These are phyloP conservation scores for Phenacoccus solenopsis DNA, from an alignment of 1,140 invertebrate genomes.

Conservation along the genomic window DNA sequence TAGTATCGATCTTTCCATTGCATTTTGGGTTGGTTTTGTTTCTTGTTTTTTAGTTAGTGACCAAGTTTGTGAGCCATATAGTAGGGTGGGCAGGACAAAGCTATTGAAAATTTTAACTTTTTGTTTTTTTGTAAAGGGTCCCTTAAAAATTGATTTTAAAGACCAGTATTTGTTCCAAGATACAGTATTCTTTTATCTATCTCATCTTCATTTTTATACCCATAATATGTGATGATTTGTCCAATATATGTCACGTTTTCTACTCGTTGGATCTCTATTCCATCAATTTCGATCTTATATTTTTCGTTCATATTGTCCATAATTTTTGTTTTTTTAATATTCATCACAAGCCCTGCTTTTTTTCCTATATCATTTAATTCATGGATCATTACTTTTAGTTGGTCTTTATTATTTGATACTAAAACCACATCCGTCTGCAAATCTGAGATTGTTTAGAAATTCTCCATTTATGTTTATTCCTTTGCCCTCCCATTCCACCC, in stretches of 20 bases:
- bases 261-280: background rate
- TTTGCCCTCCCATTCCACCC: constrained; percentile 23
- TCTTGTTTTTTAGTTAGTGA: constrained; percentile 1
- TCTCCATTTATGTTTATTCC: constrained; percentile 29
- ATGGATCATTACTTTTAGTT: constrained; percentile 14
- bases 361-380: background rate
- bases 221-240: background rate
- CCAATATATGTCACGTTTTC: constrained; percentile 7
- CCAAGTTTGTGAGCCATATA: constrained; percentile 21
- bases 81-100: constrained; percentile 12
- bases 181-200: constrained; percentile 19
- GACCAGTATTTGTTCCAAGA: constrained; percentile 20
- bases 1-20: constrained; percentile 11
- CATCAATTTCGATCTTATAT: background rate
- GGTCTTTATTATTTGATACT: constrained; percentile 19
- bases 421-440: constrained; percentile 32
- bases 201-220: background rate
- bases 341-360: constrained; percentile 19
- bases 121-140: background rate
- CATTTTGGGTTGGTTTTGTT: constrained; percentile 7
- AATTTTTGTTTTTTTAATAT: constrained; percentile 19
- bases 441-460: constrained; percentile 29
- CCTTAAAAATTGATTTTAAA: constrained; percentile 1
- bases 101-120: constrained; percentile 5
- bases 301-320: constrained; percentile 11